phyloP scores from a whole-genome alignment of 2,797 vertebrate genomes.

The Sebastolobus altivelis region DNA sequence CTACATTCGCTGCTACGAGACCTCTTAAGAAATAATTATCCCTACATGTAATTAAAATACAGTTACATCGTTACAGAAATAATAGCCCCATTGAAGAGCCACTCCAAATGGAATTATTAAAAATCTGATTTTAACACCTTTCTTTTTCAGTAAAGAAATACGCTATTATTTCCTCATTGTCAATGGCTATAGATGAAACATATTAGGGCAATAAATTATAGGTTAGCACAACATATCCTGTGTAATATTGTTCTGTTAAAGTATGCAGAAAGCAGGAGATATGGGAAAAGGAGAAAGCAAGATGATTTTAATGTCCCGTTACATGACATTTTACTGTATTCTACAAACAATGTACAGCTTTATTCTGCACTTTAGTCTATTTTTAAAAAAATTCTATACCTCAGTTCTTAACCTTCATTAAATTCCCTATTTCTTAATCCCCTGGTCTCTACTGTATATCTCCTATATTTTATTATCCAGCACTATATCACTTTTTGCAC shows the following conservation, averaged over 20 bases:
- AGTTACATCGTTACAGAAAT: slow-evolving; percentile 41
- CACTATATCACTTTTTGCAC: too few relatives aligned
- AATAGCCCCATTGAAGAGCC: slow-evolving; percentile 2
- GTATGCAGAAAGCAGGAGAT: neutral
- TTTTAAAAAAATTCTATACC: too few relatives aligned
- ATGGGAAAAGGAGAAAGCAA: neutral
- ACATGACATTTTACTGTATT: neutral
- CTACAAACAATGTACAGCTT: too few relatives aligned
- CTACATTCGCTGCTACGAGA: slow-evolving; percentile 80
- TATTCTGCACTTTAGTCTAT: too few relatives aligned
- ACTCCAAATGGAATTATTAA: neutral
- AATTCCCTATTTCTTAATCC: too few relatives aligned
- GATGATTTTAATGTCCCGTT: neutral
- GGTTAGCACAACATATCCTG: neutral
- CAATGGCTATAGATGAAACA: neutral
- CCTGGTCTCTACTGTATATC: too few relatives aligned
- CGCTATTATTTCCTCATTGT: neutral
- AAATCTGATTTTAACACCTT: neutral
- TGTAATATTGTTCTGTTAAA: neutral
- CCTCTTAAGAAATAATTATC: slow-evolving; percentile 74
- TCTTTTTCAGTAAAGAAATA: neutral
- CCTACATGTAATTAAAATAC: slow-evolving; percentile 59
- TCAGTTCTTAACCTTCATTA: too few relatives aligned
- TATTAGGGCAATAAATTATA: neutral
- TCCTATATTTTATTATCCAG: too few relatives aligned